Evolutionary conservation across 2,113 vertebrate species (phyloP).

Genomic region (Passerina amoena): DNA sequence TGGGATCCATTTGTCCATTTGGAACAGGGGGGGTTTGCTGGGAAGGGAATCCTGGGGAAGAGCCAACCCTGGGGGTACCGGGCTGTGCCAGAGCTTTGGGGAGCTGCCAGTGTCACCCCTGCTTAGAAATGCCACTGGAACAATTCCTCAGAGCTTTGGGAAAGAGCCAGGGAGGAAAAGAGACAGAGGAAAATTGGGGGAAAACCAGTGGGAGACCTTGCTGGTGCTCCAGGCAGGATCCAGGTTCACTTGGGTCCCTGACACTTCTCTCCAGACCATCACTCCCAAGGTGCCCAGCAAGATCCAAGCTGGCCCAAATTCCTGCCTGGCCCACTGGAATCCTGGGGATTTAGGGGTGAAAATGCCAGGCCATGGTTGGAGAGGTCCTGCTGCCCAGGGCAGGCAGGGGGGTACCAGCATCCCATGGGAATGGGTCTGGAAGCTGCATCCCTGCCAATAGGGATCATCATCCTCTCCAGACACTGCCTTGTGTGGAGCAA

Average conservation of each 20-base stretch:
- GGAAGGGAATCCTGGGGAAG: not conserved
- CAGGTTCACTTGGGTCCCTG: rapidly evolving
- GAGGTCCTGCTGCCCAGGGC: rapidly evolving
- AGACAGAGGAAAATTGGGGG: rapidly evolving
- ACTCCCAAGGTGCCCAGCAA: not conserved
- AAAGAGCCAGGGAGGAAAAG: not conserved
- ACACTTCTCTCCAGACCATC: rapidly evolving
- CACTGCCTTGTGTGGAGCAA: rapidly evolving
- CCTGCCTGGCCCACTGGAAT: not conserved
- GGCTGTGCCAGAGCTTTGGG: not conserved
- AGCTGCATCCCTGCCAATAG: not conserved
- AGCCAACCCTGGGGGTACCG: rapidly evolving
- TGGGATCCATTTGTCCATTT: not conserved
- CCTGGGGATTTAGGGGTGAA: not conserved
- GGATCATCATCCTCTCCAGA: not conserved
- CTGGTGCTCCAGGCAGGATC: rapidly evolving
- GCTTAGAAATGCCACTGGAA: not conserved
- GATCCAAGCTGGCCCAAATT: not conserved
- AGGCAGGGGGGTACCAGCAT: not conserved
- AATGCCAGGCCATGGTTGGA: rapidly evolving
- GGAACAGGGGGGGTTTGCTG: rapidly evolving
- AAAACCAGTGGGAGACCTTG: rapidly evolving
- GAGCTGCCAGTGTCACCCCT: not conserved
- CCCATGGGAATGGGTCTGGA: rapidly evolving
- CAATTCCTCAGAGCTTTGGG: not conserved